A percentile compares a stretch with the other conserved stretches of the same genome.
phyloP scores from a whole-genome alignment of 2,888 invertebrate species.

The Agrochola circellaris region DNA sequence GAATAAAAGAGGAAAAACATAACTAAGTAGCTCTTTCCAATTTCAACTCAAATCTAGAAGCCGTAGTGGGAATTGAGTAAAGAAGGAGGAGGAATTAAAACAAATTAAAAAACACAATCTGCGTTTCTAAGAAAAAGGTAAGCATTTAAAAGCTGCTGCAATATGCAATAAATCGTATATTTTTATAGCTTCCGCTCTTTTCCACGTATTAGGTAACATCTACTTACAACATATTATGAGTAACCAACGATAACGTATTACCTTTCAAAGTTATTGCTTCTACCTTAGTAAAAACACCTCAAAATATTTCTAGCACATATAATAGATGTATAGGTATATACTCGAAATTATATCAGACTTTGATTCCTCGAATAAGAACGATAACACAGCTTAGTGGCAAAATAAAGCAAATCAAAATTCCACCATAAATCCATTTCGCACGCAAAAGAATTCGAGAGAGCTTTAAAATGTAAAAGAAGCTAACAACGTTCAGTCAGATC shows the following conservation, averaged over 20 bases:
- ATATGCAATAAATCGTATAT: constrained; percentile 48
- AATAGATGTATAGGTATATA: neutral
- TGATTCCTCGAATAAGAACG: constrained; percentile 13
- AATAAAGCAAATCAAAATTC: constrained; percentile 64
- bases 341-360: neutral
- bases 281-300: neutral
- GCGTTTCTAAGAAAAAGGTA: constrained; percentile 12
- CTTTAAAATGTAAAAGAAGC: constrained; percentile 65
- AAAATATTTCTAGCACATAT: constrained; percentile 1
- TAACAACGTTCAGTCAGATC: constrained; percentile 67
- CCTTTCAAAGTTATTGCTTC: constrained; percentile 23
- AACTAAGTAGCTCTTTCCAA: constrained; percentile 6
- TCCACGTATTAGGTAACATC: constrained; percentile 28
- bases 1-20: neutral
- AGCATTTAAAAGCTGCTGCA: constrained; percentile 22
- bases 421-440: constrained; percentile 62
- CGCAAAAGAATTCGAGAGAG: constrained; percentile 64
- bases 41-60: constrained; percentile 13
- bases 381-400: constrained; percentile 50
- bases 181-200: constrained; percentile 60
- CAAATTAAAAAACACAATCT: constrained; percentile 35
- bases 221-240: constrained; percentile 23
- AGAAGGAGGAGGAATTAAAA: neutral
- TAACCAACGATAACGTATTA: constrained; percentile 25
- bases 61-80: neutral